A percentile compares a stretch with the other conserved stretches of the same genome.
These are phyloP conservation scores for Sebastes wilsoni DNA, from an alignment of 2,797 vertebrate genomes.

Conservation along the genomic window DNA sequence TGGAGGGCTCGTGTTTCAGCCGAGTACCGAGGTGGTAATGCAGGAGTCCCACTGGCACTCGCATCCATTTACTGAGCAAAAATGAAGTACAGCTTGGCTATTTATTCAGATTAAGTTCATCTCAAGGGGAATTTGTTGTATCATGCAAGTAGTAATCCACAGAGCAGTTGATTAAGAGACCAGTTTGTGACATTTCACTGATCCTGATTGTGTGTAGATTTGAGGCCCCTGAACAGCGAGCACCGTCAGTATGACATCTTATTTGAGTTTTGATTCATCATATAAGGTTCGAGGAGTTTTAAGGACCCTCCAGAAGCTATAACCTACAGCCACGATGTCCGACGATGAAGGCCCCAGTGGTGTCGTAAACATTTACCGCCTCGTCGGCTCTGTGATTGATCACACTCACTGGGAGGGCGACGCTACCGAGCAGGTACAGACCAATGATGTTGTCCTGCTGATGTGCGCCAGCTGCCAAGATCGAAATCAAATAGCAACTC, in stretches of 20 bases:
- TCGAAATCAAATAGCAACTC: not conserved
- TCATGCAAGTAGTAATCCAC: constrained; percentile 1
- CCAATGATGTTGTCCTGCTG: not conserved
- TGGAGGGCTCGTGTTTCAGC: constrained; percentile 6
- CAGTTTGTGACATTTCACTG: not conserved
- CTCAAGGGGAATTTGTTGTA: constrained; percentile 10
- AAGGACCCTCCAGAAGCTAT: constrained; percentile 7
- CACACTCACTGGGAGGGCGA: not conserved
- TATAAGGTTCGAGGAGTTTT: not conserved
- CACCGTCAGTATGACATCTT: not conserved
- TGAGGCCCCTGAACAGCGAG: too few relatives aligned
- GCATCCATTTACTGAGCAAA: constrained; percentile 24
- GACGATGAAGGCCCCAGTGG: not conserved
- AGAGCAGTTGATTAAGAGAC: not conserved
- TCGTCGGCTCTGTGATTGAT: constrained; percentile 31
- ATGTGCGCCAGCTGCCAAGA: not conserved
- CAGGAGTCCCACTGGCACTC: not conserved
- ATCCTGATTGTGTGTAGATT: not conserved
- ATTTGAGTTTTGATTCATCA: not conserved
- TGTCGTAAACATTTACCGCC: constrained; percentile 17
- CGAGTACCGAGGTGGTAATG: not conserved
- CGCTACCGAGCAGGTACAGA: not conserved
- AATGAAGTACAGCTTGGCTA: not conserved
- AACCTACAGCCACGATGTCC: constrained; percentile 5
- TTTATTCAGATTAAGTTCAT: not conserved